Evolutionary conservation across 2,797 vertebrate species (phyloP), one percentile per base, ranked within the genome.

Genomic region (Clarias platycephalus): DNA sequence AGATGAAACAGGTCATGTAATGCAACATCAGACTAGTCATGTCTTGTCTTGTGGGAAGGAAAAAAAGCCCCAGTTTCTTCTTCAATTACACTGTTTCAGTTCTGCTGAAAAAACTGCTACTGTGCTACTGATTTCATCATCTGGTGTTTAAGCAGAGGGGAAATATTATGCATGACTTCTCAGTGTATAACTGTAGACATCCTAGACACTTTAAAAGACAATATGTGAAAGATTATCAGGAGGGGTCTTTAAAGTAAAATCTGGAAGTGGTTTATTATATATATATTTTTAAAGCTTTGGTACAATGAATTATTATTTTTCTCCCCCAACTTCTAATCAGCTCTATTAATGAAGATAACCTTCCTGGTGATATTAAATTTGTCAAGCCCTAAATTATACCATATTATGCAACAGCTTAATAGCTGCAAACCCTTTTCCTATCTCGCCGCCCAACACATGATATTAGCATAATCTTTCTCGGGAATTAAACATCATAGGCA

Each of bases 401-500:
- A 22, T 60, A 62, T 79, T 84, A 71, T 24, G 13, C 28, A 58
- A 58, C 5, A 37, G n/a, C 44, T 37, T 75, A 55, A 53, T 22
- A 83, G 66, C 5, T 34, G 24, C 15, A 58, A 24, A 53, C 37
- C 75, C 28, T 31, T 78, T 80, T 72, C n/a, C 28, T 26, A 55
- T 34, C 77, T 31, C 44, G 37, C 67, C 26, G 5, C 34, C 24
- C 57, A 72, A 66, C 28, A 71, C 24, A 55, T 53, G 5, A 55
- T 55, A 74, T 64, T 74, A 72, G 40, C 28, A 81, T 64, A 72
- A 75, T 79, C 53, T 63, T 37, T 53, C 26, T 63, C 58, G 20
- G 64, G 72, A 40, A 66, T 91, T 91, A 88, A 91, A 90, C 89
- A 88, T 90, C 84, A 88, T 18, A 26, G 53, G 44, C 76, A 13